Evolutionary conservation across 2,113 vertebrate species (phyloP).

Genomic region (Nerophis lumbriciformis): DNA sequence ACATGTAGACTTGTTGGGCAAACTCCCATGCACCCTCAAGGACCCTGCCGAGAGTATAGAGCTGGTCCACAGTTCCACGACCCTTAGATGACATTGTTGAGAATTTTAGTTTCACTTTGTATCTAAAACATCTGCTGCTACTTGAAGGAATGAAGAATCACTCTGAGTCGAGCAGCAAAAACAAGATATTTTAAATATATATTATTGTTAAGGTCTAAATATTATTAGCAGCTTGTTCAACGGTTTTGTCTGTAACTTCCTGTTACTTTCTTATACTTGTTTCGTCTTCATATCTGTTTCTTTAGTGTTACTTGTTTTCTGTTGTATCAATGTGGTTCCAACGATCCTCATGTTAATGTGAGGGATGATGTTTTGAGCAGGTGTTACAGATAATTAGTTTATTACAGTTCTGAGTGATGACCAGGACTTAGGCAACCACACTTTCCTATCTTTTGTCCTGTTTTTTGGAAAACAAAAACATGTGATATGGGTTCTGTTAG

Average conservation of each 20-base stretch:
- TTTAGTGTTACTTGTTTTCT: conserved; percentile 8
- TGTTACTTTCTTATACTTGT: neutral
- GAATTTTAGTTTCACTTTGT: conserved; percentile 9
- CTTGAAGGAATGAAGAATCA: too few relatives aligned
- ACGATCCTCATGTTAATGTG: conserved; percentile 21
- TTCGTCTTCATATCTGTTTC: conserved; percentile 13
- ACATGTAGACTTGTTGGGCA: too few relatives aligned
- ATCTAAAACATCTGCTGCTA: too few relatives aligned
- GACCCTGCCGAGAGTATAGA: too few relatives aligned
- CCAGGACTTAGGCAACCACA: conserved; percentile 18
- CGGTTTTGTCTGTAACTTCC: too few relatives aligned
- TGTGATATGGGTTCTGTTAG: neutral
- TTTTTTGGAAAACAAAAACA: conserved; percentile 22
- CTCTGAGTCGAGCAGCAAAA: too few relatives aligned
- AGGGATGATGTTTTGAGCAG: neutral
- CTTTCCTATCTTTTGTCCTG: conserved; percentile 12
- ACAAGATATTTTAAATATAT: too few relatives aligned
- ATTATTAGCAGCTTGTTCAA: too few relatives aligned
- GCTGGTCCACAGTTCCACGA: too few relatives aligned
- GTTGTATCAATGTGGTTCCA: conserved; percentile 9
- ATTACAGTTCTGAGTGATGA: conserved; percentile 23
- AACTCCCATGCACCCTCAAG: too few relatives aligned
- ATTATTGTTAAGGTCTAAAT: too few relatives aligned
- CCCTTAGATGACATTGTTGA: conserved; percentile 27
- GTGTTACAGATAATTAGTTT: conserved; percentile 10